Conservation (phyloP, 1,140 invertebrate species). For the Pseudomyrmex pallidus region DNA sequence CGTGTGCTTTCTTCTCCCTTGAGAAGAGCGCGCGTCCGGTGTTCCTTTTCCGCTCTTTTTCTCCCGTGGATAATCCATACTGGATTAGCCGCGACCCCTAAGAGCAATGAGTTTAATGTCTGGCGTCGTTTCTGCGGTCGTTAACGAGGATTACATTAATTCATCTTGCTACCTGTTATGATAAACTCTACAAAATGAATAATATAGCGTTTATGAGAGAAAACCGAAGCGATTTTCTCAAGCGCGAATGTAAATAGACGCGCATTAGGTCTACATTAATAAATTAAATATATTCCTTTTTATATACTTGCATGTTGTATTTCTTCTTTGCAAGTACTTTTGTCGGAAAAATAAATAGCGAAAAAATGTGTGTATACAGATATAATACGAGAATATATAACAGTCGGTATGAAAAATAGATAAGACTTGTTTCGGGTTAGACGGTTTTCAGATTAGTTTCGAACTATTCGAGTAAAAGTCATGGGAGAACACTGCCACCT, state of each 20-base stretch:
- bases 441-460: conserved; percentile 38
- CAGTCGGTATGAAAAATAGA: conserved; percentile 6
- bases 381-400: background rate
- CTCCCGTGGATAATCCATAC: conserved; percentile 42
- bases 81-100: conserved; percentile 58
- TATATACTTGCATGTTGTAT: background rate
- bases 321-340: background rate
- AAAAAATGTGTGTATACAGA: conserved; percentile 1
- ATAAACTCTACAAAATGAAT: conserved; percentile 30
- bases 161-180: conserved; percentile 45
- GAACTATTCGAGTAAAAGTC: background rate
- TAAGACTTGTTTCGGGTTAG: background rate
- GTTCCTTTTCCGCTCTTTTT: conserved; percentile 18
- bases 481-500: background rate
- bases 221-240: background rate
- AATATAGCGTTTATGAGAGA: conserved; percentile 10
- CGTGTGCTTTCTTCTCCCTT: conserved; percentile 17
- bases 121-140: conserved; percentile 41
- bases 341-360: too few relatives aligned
- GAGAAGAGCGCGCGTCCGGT: conserved; percentile 10
- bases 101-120: conserved; percentile 63
- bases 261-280: background rate
- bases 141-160: conserved; percentile 61
- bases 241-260: background rate
- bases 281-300: background rate